phyloP scores from a whole-genome alignment of 2,888 invertebrate genomes.

The Cosmorhoe ocellata region DNA sequence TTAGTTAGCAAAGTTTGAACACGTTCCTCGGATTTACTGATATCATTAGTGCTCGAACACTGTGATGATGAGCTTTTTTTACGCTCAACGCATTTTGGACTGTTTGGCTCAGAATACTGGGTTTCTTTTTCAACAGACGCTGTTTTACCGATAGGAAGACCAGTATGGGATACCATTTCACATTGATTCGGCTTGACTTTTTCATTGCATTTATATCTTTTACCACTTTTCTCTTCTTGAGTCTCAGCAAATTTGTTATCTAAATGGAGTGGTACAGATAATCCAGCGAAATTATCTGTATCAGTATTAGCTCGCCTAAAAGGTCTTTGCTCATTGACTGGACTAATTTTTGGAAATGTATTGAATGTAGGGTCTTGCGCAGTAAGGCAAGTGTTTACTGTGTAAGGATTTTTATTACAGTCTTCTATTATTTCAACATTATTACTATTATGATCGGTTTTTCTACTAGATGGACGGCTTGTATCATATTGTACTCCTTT shows the following conservation, averaged over 20 bases:
- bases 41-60: neutral
- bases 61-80: neutral
- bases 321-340: constrained; percentile 43
- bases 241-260: constrained; percentile 1
- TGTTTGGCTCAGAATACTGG: constrained; percentile 14
- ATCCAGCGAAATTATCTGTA: constrained; percentile 36
- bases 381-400: constrained; percentile 29
- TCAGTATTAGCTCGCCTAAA: constrained; percentile 58
- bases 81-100: constrained; percentile 6
- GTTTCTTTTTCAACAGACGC: constrained; percentile 20
- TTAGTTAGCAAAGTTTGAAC: neutral
- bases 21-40: neutral
- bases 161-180: neutral
- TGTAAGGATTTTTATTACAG: constrained; percentile 4
- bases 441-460: constrained; percentile 26
- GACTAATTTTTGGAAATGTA: constrained; percentile 53
- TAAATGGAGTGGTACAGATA: neutral
- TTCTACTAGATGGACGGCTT: neutral
- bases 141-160: neutral
- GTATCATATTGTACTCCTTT: constrained; percentile 55
- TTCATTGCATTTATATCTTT: constrained; percentile 6
- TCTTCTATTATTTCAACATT: constrained; percentile 4
- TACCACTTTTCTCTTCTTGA: constrained; percentile 2
- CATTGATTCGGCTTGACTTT: constrained; percentile 4
- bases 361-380: constrained; percentile 36